Evolutionary conservation across 2,797 vertebrate species (phyloP), one percentile per base, ranked within the genome.

Genomic region (Etheostoma nigrum): DNA sequence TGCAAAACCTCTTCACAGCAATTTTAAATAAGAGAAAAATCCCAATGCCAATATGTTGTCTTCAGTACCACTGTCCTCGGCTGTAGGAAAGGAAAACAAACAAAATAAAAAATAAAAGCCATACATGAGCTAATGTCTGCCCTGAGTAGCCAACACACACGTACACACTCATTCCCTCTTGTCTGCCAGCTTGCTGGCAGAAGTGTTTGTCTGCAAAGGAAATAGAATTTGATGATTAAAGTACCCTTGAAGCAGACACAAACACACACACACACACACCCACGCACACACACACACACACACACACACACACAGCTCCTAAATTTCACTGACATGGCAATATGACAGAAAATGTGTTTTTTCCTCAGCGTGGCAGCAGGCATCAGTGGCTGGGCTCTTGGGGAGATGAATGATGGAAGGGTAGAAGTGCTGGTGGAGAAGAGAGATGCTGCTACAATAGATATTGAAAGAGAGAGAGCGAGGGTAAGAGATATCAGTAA

Each of bases 211-310:
- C 90, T 89, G 90, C 83, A 80, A 90, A 91, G 90, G 89, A 94
- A 93, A 93, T 92, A 86, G 91, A 92, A 93, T 92, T 91, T 94
- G 90, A 94, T 94, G 91, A 92, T 93, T 91, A 90, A 94, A 92
- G 90, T 93, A 92, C 90, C 92, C 91, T 92, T 93, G 91, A 92
- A 93, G 87, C 77, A 25, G 59, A 85, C 75, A 73, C 62, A 69
- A 74, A 62, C 79, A 68, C 80, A 59, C 64, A 62, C 78, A 60
- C 54, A 76, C 49, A 72, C 45, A 72, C 70, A 66, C 67, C 60
- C 52, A 57, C 44, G 74, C 63, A 69, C 59, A 66, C 23, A 82
- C 53, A 69, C 18, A 67, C 59, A 73, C 68, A 52, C n/a, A 62
- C 71, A 72, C 30, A 83, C 40, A 58, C 47, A 42, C 45, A 61